These are phyloP conservation scores for Tortricodes alternella DNA, from an alignment of 2,888 invertebrate genomes.

Conservation along the genomic window DNA sequence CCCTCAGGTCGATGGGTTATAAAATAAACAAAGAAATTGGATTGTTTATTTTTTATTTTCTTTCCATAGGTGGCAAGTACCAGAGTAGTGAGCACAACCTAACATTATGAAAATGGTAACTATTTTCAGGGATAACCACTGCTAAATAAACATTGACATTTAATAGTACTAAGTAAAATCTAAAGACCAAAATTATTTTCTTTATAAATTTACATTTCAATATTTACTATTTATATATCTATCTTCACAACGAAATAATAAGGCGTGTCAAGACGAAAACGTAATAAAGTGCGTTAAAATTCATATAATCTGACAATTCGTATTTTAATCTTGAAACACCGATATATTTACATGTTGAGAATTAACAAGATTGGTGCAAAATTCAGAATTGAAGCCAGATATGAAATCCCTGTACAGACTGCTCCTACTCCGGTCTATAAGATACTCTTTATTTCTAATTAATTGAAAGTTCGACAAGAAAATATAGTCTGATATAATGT, in stretches of 20 bases:
- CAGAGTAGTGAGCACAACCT: conserved; percentile 79
- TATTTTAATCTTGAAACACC: no score
- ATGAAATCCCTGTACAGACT: conserved; percentile 64
- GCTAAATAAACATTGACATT: conserved; percentile 45
- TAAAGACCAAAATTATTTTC: conserved; percentile 23
- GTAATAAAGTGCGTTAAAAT: conserved; percentile 6
- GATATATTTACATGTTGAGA: no score
- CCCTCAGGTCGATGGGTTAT: no score
- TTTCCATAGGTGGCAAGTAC: conserved; percentile 77
- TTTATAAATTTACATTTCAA: conserved; percentile 25
- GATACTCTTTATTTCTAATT: conserved; percentile 64
- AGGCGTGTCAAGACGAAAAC: conserved; percentile 12
- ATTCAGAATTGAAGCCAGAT: conserved; percentile 43
- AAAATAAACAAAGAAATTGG: conserved; percentile 57
- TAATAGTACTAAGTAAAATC: conserved; percentile 19
- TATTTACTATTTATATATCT: conserved; percentile 29
- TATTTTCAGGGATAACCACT: conserved; percentile 78
- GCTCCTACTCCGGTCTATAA: conserved; percentile 72
- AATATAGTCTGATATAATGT: conserved; percentile 58
- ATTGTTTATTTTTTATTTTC: conserved; percentile 75
- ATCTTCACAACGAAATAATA: conserved; percentile 19
- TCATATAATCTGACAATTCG: no score
- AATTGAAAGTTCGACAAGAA: conserved; percentile 62
- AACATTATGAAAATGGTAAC: conserved; percentile 79
- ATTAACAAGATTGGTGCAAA: not conserved